A percentile compares a stretch with the other conserved stretches of the same genome.
These are phyloP conservation scores for Empis livida DNA, from an alignment of 2,888 invertebrate species.

Conservation along the genomic window DNA sequence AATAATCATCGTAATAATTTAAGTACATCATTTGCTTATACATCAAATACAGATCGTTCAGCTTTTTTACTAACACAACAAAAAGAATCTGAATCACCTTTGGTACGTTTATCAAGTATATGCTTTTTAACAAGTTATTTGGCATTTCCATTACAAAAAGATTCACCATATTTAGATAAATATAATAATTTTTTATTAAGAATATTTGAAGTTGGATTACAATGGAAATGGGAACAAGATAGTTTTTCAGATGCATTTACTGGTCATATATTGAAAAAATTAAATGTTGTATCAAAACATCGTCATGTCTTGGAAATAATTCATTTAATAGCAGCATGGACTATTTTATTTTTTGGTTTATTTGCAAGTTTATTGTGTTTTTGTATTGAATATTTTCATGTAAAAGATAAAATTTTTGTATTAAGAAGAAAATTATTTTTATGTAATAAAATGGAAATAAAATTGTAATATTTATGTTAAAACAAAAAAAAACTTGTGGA, in stretches of 20 bases:
- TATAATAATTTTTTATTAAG: background rate
- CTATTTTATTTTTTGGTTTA: background rate
- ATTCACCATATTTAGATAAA: background rate
- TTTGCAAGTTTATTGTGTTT: background rate
- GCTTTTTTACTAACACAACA: background rate
- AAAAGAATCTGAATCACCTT: background rate
- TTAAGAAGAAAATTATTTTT: no score
- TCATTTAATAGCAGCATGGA: background rate
- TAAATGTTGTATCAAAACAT: background rate
- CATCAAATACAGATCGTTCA: background rate
- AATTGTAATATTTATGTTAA: no score
- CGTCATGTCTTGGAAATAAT: background rate
- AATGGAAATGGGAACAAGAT: background rate
- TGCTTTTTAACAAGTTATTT: background rate
- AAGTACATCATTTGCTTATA: background rate
- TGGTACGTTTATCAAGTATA: background rate
- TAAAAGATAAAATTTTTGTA: background rate
- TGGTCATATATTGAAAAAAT: background rate
- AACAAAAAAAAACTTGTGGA: no score
- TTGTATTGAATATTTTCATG: background rate
- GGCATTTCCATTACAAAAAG: background rate
- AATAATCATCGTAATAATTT: background rate
- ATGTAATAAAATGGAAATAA: no score
- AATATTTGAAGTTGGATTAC: background rate
- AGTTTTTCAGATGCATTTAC: background rate